Base-by-base conservation (phyloP, 2,113 vertebrate genomes). In the Hemiprocne comata region DNA sequence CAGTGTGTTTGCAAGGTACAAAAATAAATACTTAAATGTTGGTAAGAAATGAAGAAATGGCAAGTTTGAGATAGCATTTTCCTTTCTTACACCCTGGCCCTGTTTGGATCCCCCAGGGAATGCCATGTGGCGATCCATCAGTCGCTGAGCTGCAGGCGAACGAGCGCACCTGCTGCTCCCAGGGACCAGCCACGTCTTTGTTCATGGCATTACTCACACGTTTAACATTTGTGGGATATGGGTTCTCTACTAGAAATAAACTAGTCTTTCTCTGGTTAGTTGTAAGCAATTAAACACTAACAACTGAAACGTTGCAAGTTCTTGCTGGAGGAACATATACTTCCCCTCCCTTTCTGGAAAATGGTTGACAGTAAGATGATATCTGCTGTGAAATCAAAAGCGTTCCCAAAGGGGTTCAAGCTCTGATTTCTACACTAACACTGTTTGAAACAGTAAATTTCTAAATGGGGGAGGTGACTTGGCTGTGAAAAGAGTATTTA, bases 361-460 rank as follows among this genome's bases (percentile, higher is more conserved):
- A 79, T 34, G 53, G 15, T 74, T 91, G 75, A 40, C 13, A 83
- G 87, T 83, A 91, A 86, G 57, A 60, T 42, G 61, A 24, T 72
- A 83, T 7, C 46, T 91, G 53, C 85, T 75, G 85, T 67, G 67
- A 76, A 86, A 71, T 58, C 40, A 62, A 40, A 78, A 66, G 61
- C 74, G 78, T n/a, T 70, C 71, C 46, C 51, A 55, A 82, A 79
- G n/a, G 46, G 23, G 51, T 23, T 85, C 75, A 90, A 85, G 75
- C 17, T 85, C 42, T 55, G 38, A 88, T 77, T 88, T 84, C 60
- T 34, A 29, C 20, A 38, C 55, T 80, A 86, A 60, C 6, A 2
- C 42, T 87, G 62, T 62, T 82, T 90, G 44, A 87, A 96, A 83
- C 28, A 67, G 34, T 60, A 36, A 9, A 74, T 80, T 82, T 94